Conservation (phyloP, 2,797 vertebrate genomes). For the Staurois parvus region DNA sequence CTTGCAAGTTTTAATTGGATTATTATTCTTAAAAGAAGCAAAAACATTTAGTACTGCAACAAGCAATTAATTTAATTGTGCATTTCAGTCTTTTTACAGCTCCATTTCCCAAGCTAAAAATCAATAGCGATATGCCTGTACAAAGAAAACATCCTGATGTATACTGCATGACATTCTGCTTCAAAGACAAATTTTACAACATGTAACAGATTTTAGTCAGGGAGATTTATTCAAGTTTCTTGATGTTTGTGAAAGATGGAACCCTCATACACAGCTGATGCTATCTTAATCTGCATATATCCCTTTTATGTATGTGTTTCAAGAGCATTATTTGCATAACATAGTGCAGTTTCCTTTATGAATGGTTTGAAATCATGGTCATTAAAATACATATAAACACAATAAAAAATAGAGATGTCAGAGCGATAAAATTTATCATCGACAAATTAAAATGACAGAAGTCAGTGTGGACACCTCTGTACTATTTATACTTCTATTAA, state of each 20-base stretch:
- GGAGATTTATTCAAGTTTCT: slow-evolving; percentile 16
- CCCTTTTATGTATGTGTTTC: slow-evolving; percentile 8
- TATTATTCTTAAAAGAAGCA: slow-evolving; percentile 15
- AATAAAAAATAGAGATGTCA: not conserved
- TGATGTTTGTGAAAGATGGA: slow-evolving; percentile 19
- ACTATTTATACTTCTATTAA: not conserved
- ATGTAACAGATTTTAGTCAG: slow-evolving; percentile 24
- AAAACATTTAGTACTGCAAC: slow-evolving; percentile 15
- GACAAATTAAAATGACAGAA: not conserved
- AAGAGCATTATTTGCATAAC: not conserved
- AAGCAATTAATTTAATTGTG: slow-evolving; percentile 25
- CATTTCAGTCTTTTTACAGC: slow-evolving; percentile 31
- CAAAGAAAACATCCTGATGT: slow-evolving; percentile 22
- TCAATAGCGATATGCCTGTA: slow-evolving; percentile 17
- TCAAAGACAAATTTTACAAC: slow-evolving; percentile 23
- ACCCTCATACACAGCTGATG: not conserved
- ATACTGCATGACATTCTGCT: slow-evolving; percentile 27
- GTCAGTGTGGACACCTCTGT: not conserved
- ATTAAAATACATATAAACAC: not conserved
- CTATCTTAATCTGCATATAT: not conserved
- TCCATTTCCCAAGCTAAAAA: slow-evolving; percentile 36
- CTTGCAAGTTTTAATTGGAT: slow-evolving; percentile 38
- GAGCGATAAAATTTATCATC: not conserved
- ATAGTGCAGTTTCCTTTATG: not conserved
- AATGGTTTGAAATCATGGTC: not conserved